These are phyloP conservation scores for Apostichopus japonicus DNA, from an alignment of 35 echinoderm and acorn worm species.

Conservation along the genomic window DNA sequence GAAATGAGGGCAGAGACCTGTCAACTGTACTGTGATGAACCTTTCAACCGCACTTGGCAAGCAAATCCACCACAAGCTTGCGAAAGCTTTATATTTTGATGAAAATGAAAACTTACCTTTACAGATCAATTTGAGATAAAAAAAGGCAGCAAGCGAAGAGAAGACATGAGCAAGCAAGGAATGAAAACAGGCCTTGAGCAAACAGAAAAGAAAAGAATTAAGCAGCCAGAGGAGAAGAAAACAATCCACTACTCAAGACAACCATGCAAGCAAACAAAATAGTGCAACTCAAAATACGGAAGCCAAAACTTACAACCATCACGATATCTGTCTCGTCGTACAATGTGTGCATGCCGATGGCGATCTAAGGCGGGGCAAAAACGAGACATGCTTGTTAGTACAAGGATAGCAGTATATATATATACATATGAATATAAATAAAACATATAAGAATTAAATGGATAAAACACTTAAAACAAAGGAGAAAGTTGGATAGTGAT, in stretches of 20 bases:
- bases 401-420: background rate
- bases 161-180: background rate
- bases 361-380: slow-evolving; percentile 68
- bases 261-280: slow-evolving; percentile 41
- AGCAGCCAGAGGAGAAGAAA: background rate
- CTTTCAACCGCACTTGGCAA: too few species aligned
- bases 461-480: background rate
- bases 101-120: too few species aligned
- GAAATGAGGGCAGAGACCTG: too few species aligned
- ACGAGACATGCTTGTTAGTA: slow-evolving; percentile 65
- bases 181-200: background rate
- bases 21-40: too few species aligned
- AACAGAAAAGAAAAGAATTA: background rate
- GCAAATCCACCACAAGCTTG: too few species aligned
- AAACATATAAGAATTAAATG: background rate
- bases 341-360: slow-evolving; percentile 70
- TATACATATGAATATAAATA: background rate
- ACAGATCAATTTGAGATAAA: background rate
- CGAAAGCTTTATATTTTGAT: too few species aligned
- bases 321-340: slow-evolving; percentile 75
- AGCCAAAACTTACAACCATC: slow-evolving; percentile 75
- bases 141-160: background rate
- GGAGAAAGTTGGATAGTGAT: too few species aligned
- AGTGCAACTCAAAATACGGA: slow-evolving; percentile 51
- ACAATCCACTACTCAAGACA: background rate